Conservation (phyloP, 2,113 vertebrate species). For the Silurus asotus region DNA sequence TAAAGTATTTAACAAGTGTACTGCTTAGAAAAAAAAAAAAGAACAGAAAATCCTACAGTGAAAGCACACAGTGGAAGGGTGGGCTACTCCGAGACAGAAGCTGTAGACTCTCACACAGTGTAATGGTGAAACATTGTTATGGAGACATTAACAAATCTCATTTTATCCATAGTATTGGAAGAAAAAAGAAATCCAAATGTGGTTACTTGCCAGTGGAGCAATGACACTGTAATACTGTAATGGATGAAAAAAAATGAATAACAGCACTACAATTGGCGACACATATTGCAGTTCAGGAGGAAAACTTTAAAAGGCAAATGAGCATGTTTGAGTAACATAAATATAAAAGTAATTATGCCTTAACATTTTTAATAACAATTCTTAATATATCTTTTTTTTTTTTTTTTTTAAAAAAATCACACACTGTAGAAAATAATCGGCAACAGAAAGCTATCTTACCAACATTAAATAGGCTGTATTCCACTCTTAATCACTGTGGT, state of each 20-base stretch:
- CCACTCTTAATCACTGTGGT: constrained; percentile 20
- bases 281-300: constrained; percentile 40
- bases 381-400: neutral
- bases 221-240: constrained; percentile 32
- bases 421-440: constrained; percentile 34
- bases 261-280: constrained; percentile 24
- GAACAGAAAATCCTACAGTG: constrained; percentile 32
- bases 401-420: constrained; percentile 30
- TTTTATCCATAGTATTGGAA: constrained; percentile 48
- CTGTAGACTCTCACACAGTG: constrained; percentile 29
- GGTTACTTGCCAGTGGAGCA: constrained; percentile 34
- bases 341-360: constrained; percentile 10
- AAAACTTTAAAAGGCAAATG: constrained; percentile 34
- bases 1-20: constrained; percentile 30
- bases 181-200: constrained; percentile 43
- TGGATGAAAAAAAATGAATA: constrained; percentile 12
- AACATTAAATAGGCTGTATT: constrained; percentile 32
- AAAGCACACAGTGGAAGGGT: constrained; percentile 37
- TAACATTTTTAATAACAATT: constrained; percentile 1
- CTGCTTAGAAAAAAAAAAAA: constrained; percentile 36
- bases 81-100: constrained; percentile 31
- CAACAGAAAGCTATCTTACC: constrained; percentile 36
- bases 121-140: constrained; percentile 39
- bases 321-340: constrained; percentile 30
- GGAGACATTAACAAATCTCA: constrained; percentile 69